Base-by-base conservation (phyloP, 2,797 vertebrate genomes). In the Cirrhinus mrigala region DNA sequence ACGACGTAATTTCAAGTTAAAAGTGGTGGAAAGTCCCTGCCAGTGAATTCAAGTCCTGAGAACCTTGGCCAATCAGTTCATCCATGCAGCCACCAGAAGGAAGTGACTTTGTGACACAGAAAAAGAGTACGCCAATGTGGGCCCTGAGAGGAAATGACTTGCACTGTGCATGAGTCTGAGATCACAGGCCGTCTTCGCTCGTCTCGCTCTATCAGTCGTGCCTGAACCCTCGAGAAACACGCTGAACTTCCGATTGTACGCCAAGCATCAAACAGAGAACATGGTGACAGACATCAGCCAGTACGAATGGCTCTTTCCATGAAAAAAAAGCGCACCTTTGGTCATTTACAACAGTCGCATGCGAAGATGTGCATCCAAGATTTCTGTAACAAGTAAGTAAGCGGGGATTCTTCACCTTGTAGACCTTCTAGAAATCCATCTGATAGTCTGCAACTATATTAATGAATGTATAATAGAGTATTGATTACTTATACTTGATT, bases 281-380 rank as follows among this genome's bases (percentile, higher is more conserved):
- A 90, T 93, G 91, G 86, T 92, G n/a, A 76, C 37, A 84, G 75
- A 81, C 69, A 5, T 46, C 0, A 74, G 44, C 48, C 27, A 87
- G 62, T 56, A 27, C 44, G 73, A 6, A 92, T 94, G 94, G 91
- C 92, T 82, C 74, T 89, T 24, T 95, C 93, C 2, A 1, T 95
- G 88, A 96, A 91, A 88, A 94, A 94, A 77, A 94, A 93, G 77
- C 93, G 92, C 82, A 91, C 92, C 0, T 82, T 92, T 16, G 85
- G 76, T 3, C 85, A 89, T 84, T 91, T 18, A 52, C 83, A 87
- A 87, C 93, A 93, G 76, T 86, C 87, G 0, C 91, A 66, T 20
- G 24, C 74, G 85, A 94, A 85, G 91, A 95, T 95, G 91, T 94
- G 95, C 75, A 74, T 93, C 79, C 88, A 94, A 71, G 91, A 91